Conservation (phyloP, 2,888 invertebrate genomes). For the Trissolcus japonicus region DNA sequence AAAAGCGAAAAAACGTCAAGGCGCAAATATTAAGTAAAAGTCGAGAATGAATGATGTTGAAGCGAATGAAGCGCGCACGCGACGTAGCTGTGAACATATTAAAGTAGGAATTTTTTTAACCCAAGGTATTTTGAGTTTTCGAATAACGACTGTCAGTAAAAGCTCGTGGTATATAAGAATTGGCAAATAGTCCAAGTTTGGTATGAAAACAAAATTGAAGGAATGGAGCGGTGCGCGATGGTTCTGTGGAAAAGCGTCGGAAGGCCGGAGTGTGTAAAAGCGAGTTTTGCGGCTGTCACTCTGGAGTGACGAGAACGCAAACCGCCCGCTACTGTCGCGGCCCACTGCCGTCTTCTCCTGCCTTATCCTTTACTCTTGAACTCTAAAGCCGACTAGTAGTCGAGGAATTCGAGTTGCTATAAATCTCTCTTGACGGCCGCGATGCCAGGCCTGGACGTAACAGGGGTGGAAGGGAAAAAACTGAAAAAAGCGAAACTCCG, state of each 20-base stretch:
- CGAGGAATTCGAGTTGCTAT: constrained; percentile 76
- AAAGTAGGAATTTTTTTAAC: constrained; percentile 19
- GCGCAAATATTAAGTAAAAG: background rate
- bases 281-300: constrained; percentile 69
- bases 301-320: constrained; percentile 70
- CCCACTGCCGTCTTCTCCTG: constrained; percentile 60
- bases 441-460: constrained; percentile 69
- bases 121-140: constrained; percentile 18
- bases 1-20: background rate
- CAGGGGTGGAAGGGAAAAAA: constrained; percentile 58
- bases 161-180: constrained; percentile 43
- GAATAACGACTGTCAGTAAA: constrained; percentile 27
- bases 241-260: constrained; percentile 50
- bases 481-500: constrained; percentile 46
- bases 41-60: background rate
- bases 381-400: constrained; percentile 71
- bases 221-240: constrained; percentile 33
- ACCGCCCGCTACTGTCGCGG: constrained; percentile 59
- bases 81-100: constrained; percentile 14
- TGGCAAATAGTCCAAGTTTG: constrained; percentile 30
- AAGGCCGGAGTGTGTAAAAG: constrained; percentile 62
- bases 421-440: constrained; percentile 76
- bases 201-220: constrained; percentile 35
- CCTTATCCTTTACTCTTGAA: constrained; percentile 60
- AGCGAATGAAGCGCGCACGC: constrained; percentile 8